phyloP scores from a whole-genome alignment of 2,113 vertebrate species.

The Limnothrissa miodon region DNA sequence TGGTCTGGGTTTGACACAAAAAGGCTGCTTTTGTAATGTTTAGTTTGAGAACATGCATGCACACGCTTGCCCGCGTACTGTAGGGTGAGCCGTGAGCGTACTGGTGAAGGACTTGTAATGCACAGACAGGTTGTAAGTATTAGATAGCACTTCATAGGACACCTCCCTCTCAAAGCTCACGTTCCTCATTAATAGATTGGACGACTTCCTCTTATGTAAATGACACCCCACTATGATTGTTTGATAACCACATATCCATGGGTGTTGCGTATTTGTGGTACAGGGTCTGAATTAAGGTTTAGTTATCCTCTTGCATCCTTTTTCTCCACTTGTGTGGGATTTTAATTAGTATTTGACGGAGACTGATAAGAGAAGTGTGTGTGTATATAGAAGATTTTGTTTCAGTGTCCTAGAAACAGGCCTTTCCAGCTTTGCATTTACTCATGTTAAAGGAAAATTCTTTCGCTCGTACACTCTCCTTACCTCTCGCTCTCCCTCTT shows the following conservation, averaged over 20 bases:
- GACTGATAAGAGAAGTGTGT: background rate
- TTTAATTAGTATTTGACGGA: constrained; percentile 18
- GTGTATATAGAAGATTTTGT: background rate
- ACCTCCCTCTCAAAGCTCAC: constrained; percentile 3
- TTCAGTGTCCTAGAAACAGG: background rate
- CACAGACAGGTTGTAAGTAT: constrained; percentile 18
- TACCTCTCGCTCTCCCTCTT: background rate
- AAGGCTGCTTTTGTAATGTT: constrained; percentile 11
- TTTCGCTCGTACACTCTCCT: background rate
- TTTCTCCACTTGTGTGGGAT: constrained; percentile 7
- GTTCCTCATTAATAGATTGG: background rate
- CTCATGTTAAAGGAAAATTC: background rate
- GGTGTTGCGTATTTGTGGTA: constrained; percentile 9
- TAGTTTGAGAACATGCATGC: background rate
- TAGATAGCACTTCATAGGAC: background rate
- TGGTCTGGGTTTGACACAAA: background rate
- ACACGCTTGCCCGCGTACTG: background rate
- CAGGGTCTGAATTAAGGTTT: constrained; percentile 12
- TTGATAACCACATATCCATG: constrained; percentile 11
- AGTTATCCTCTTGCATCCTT: background rate
- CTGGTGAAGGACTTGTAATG: constrained; percentile 1
- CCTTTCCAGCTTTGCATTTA: constrained; percentile 10
- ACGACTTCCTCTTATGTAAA: background rate
- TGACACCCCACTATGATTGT: background rate
- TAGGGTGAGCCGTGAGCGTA: background rate